Evolutionary conservation across 2,113 vertebrate species (phyloP), one percentile per base, ranked within the genome.

Genomic region (Cisticola juncidis): DNA sequence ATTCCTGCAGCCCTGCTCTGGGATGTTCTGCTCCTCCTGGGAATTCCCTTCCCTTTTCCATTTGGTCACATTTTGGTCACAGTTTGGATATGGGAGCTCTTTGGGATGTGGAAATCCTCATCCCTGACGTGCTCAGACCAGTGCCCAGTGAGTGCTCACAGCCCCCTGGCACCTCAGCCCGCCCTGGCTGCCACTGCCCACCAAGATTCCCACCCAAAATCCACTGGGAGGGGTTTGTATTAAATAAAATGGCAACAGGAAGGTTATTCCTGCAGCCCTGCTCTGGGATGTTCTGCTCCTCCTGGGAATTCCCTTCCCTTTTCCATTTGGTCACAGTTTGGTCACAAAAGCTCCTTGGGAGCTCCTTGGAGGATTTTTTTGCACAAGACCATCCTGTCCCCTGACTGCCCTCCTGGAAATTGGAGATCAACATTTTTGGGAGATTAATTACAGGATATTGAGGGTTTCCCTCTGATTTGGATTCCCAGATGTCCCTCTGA

Each of bases 41-140:
- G 72, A 69, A 42, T 77, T 57, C 50, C 36, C 16, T 1, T 40
- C 15, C 31, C 38, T 79, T 65, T 82, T 48, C 26, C 38, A 62
- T 61, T 12, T 14, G 47, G 12, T n/a, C n/a, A n/a, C n/a, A n/a
- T n/a, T n/a, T n/a, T n/a, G n/a, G n/a, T n/a, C n/a, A n/a, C n/a
- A n/a, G 35, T 14, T 56, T 87, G 28, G 29, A 35, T 25, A 6
- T 26, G 21, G 61, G 51, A 57, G 56, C 31, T 86, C 62, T 56
- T 44, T 35, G 29, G 11, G 74, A 64, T 56, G 14, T n/a, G 17
- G 29, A 99, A 97, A 98, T 99, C 86, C 99, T 99, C 54, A 99
- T 99, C 95, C 99, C 99, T 0, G 99, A 99, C 2, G 99, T 99
- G 69, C 98, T 99, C 82, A 98, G 99, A 31, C 99, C 99, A 0